These are phyloP conservation scores for Lithodes maja DNA, from an alignment of 2,888 invertebrate genomes.

Conservation along the genomic window DNA sequence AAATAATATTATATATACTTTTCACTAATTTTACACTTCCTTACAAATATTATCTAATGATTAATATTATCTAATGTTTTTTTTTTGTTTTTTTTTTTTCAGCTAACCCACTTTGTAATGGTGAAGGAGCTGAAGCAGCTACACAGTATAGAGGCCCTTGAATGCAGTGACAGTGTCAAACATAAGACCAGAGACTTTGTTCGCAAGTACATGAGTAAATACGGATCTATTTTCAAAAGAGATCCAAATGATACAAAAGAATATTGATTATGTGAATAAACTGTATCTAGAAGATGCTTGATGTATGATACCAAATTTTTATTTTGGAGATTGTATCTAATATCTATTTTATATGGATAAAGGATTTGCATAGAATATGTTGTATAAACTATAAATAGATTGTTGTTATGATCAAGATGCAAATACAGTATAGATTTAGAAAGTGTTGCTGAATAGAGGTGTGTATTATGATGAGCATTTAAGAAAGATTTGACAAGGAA, in stretches of 20 bases:
- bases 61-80: background rate
- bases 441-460: background rate
- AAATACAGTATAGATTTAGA: background rate
- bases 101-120: constrained; percentile 97
- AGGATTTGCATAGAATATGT: background rate
- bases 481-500: too few relatives aligned
- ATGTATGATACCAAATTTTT: background rate
- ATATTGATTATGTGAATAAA: constrained; percentile 35
- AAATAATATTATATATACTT: too few relatives aligned
- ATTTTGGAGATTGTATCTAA: background rate
- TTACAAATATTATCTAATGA: too few relatives aligned
- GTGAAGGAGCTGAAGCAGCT: constrained; percentile 95
- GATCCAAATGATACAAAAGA: constrained; percentile 70
- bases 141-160: constrained; percentile 87
- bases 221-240: constrained; percentile 86
- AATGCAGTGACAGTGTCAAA: constrained; percentile 93
- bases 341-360: background rate
- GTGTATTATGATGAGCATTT: too few relatives aligned
- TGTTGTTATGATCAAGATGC: background rate
- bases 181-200: constrained; percentile 97
- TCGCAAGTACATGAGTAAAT: constrained; percentile 96
- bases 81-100: constrained; percentile 73
- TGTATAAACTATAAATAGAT: background rate
- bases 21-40: too few relatives aligned
- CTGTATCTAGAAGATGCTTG: background rate